Percentiles rank a stretch among this genome's conserved stretches.
phyloP scores from a whole-genome alignment of 2,113 vertebrate species.

The Percina caprodes region DNA sequence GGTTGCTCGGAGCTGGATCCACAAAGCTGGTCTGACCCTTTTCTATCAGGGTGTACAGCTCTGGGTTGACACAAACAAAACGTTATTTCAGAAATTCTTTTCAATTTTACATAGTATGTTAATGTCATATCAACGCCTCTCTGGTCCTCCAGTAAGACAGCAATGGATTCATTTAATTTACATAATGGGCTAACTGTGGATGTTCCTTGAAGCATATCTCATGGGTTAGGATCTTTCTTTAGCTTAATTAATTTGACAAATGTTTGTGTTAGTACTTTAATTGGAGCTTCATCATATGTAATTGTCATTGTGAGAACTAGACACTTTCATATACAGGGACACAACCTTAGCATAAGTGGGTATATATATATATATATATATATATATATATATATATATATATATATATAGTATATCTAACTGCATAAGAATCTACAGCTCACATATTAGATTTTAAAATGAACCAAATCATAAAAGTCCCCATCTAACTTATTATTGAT shows the following conservation, averaged over 20 bases:
- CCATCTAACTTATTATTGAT: not conserved
- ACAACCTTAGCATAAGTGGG: not conserved
- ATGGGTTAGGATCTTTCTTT: not conserved
- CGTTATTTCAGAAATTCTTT: not conserved
- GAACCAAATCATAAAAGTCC: not conserved
- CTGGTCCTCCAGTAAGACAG: not conserved
- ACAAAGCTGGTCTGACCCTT: slow-evolving; percentile 66
- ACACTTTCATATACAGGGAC: not conserved
- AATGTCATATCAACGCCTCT: not conserved
- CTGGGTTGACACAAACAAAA: slow-evolving; percentile 56
- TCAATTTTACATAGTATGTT: not conserved
- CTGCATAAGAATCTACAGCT: slow-evolving; percentile 3
- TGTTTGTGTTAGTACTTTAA: not conserved
- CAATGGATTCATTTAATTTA: not conserved
- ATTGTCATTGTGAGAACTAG: not conserved
- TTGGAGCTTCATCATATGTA: not conserved
- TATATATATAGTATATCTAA: too few species aligned
- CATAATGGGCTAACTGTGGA: not conserved
- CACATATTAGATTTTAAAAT: not conserved
- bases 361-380: too few species aligned
- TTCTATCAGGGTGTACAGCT: slow-evolving; percentile 77
- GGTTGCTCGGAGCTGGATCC: slow-evolving; percentile 74
- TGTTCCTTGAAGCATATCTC: not conserved
- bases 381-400: too few species aligned
- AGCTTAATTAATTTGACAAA: not conserved